phyloP scores from a whole-genome alignment of 2,113 vertebrate species.

The Canis aureus region DNA sequence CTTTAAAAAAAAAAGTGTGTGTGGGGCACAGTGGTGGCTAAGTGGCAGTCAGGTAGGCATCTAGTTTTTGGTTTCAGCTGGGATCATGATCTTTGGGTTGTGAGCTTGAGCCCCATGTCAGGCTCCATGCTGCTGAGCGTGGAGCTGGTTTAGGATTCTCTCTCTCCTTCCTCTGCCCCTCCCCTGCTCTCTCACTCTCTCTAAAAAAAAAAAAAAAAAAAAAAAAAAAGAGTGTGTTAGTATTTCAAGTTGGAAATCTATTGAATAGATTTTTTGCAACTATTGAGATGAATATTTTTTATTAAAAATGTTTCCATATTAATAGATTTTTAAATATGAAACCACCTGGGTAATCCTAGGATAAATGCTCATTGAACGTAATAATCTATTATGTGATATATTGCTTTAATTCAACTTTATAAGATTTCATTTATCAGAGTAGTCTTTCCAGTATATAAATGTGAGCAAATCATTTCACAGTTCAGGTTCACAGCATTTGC shows the following conservation, averaged over 20 bases:
- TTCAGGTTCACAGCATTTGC: neutral
- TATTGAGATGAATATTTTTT: neutral
- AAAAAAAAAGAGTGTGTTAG: neutral
- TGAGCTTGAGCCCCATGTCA: too few relatives aligned
- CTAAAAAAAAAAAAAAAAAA: too few relatives aligned
- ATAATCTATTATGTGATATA: neutral
- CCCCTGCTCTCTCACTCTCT: too few relatives aligned
- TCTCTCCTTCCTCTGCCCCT: too few relatives aligned
- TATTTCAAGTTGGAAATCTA: slow-evolving; percentile 1
- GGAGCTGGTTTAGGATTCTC: too few relatives aligned
- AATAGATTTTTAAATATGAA: slow-evolving; percentile 18
- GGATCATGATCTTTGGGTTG: too few relatives aligned
- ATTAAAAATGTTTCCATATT: neutral
- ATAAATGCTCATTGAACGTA: neutral
- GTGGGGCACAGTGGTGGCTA: too few relatives aligned
- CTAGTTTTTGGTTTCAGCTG: too few relatives aligned
- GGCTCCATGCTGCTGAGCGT: too few relatives aligned
- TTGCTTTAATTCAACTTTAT: neutral
- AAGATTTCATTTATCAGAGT: neutral
- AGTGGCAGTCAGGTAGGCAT: too few relatives aligned
- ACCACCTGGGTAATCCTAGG: neutral
- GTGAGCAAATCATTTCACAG: neutral
- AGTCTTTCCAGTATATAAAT: neutral
- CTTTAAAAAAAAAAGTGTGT: too few relatives aligned
- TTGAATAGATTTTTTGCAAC: neutral